Conservation (phyloP, 1,140 invertebrate genomes). For the Cydia pomonella region DNA sequence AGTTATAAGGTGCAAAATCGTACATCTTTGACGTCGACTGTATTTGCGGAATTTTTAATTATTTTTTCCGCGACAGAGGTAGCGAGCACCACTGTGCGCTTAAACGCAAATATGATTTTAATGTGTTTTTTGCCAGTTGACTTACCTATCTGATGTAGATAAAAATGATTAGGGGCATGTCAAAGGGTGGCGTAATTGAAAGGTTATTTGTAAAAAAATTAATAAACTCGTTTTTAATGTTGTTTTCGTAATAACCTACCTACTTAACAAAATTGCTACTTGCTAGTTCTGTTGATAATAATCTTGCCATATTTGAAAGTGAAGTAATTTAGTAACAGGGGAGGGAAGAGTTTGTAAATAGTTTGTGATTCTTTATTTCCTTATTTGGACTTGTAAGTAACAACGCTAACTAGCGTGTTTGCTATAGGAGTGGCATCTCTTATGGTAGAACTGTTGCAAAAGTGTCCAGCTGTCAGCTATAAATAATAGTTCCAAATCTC, state of each 20-base stretch:
- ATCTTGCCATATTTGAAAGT: background rate
- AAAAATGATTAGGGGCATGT: background rate
- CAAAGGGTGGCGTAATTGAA: slow-evolving; percentile 1
- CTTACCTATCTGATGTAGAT: background rate
- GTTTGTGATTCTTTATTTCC: no score
- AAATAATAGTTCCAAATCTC: no score
- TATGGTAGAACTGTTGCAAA: no score
- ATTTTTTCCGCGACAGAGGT: slow-evolving; percentile 21
- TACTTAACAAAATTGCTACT: background rate
- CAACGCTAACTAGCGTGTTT: no score
- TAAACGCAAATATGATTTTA: slow-evolving; percentile 29
- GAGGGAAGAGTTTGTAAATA: no score
- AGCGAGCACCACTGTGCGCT: slow-evolving; percentile 17
- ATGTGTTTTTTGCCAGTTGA: slow-evolving; percentile 23
- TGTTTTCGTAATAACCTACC: background rate
- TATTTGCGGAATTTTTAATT: slow-evolving; percentile 34
- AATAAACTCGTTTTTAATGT: slow-evolving; percentile 1
- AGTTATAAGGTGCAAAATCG: no score
- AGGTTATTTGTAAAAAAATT: background rate
- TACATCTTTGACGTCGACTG: background rate
- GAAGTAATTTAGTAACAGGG: background rate
- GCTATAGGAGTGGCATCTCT: no score
- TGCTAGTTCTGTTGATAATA: background rate
- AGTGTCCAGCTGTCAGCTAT: no score
- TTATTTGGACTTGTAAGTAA: no score